Evolutionary conservation across 2,888 invertebrate species (phyloP), one percentile per base, ranked within the genome.

Genomic region (Spodoptera picta): DNA sequence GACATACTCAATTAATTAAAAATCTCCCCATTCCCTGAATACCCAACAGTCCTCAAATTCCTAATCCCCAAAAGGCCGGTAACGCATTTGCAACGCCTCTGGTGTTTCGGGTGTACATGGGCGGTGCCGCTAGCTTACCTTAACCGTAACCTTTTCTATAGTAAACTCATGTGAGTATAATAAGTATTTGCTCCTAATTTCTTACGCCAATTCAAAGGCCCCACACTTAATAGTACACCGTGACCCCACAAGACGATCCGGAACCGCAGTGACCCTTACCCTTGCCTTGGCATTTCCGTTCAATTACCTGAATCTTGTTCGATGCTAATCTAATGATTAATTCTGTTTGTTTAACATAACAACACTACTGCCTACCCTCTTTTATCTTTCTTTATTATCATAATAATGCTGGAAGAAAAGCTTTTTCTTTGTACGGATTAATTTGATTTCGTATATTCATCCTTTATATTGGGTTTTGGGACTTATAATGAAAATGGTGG

Each of bases 281-380:
- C 77, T 65, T 68, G 59, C 80, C 77, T 79, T 71, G 81, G 77
- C 80, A 81, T 85, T 84, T 83, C 83, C 74, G 69, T 70, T 68
- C 79, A 75, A 81, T 79, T 79, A 77, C 79, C 68, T 65, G 60
- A 60, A 82, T 80, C 78, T 80, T 80, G 77, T 79, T 73, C 71
- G 79, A 81, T 83, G 71, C 63, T 77, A 79, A 83, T 81, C 79
- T 75, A 65, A 69, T 81, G 76, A 79, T 74, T 74, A 75, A 73
- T 79, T 75, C 58, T 73, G 57, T 82, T 73, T 75, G 55, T 73
- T 49, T 60, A 56, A 65, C 43, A 53, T n/a, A 50, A 12, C 42
- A 36, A 36, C 31, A 50, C 36, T 5, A n/a, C 47, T 49, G 52
- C 27, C 27, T 14, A 45, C 36, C n/a, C n/a, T 55, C 44, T 48